phyloP scores from a whole-genome alignment of 92 coral and sea anemone species.

The Chrysogorgia sp. region DNA sequence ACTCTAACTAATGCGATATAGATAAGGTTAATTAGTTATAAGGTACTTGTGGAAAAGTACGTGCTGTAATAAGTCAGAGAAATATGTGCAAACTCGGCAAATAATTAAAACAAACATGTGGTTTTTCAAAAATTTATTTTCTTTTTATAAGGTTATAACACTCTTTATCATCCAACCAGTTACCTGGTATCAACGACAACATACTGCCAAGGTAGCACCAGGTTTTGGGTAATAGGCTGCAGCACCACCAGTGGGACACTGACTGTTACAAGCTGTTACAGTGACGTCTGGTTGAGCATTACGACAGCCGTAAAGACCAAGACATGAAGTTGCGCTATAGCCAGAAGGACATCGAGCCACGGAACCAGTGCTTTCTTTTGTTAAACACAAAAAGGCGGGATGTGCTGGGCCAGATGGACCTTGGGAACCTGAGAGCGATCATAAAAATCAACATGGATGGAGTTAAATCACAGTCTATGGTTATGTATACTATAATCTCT shows the following conservation, averaged over 20 bases:
- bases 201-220: slow-evolving; percentile 8
- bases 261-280: slow-evolving; percentile 8
- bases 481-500: too few species aligned
- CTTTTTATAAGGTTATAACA: too few species aligned
- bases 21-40: too few species aligned
- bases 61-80: too few species aligned
- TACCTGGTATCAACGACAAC: neutral
- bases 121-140: too few species aligned
- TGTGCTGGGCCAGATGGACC: slow-evolving; percentile 6
- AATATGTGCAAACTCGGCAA: too few species aligned
- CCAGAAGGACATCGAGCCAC: slow-evolving; percentile 1
- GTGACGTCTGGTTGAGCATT: slow-evolving; percentile 17
- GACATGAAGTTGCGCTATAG: slow-evolving; percentile 17
- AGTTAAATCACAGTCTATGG: neutral
- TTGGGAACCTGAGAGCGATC: slow-evolving; percentile 13
- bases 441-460: too few species aligned
- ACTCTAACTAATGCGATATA: too few species aligned
- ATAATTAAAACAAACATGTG: too few species aligned
- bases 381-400: slow-evolving; percentile 8
- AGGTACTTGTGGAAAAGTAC: too few species aligned
- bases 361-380: neutral
- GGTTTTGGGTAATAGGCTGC: slow-evolving; percentile 12
- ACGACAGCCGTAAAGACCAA: slow-evolving; percentile 21
- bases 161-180: too few species aligned
- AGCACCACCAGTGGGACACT: slow-evolving; percentile 4